Conservation (phyloP, 2,797 vertebrate genomes). For the Ammospiza maritima region DNA sequence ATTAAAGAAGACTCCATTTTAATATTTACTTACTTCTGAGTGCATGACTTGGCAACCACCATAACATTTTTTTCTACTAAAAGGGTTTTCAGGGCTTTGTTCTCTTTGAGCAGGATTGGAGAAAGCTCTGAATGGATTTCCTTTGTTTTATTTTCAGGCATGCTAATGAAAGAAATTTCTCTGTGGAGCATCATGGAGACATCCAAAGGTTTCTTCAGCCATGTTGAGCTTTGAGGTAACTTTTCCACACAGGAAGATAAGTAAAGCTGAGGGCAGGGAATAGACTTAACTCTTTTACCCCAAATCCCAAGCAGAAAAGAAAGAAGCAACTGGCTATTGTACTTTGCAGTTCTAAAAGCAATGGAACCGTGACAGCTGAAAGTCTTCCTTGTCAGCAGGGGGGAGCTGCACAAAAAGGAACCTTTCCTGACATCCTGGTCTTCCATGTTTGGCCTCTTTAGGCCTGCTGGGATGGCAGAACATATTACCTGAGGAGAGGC, state of each 20-base stretch:
- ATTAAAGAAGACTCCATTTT: conserved; percentile 45
- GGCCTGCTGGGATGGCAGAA: not conserved
- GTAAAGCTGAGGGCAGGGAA: not conserved
- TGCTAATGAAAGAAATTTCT: conserved; percentile 26
- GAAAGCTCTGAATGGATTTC: conserved; percentile 29
- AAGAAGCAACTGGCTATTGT: not conserved
- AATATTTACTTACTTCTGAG: conserved; percentile 59
- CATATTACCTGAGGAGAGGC: not conserved
- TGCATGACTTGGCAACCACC: conserved; percentile 41
- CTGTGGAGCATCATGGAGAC: not conserved
- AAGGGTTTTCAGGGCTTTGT: conserved; percentile 17
- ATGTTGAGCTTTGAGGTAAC: not conserved
- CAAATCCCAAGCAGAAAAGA: not conserved
- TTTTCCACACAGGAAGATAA: not conserved
- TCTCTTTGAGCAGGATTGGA: conserved; percentile 13
- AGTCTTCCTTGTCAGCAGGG: not conserved
- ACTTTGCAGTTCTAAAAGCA: not conserved
- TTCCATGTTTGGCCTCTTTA: not conserved
- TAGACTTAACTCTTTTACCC: not conserved
- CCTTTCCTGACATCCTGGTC: not conserved
- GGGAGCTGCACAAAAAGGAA: not conserved
- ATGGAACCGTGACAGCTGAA: rapidly evolving
- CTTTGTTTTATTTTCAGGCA: conserved; percentile 52
- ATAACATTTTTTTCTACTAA: conserved; percentile 24
- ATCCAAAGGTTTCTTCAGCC: not conserved